Percentiles rank a stretch among this genome's conserved stretches.
phyloP scores from a whole-genome alignment of 2,888 invertebrate species.

The Thelaira solivaga region DNA sequence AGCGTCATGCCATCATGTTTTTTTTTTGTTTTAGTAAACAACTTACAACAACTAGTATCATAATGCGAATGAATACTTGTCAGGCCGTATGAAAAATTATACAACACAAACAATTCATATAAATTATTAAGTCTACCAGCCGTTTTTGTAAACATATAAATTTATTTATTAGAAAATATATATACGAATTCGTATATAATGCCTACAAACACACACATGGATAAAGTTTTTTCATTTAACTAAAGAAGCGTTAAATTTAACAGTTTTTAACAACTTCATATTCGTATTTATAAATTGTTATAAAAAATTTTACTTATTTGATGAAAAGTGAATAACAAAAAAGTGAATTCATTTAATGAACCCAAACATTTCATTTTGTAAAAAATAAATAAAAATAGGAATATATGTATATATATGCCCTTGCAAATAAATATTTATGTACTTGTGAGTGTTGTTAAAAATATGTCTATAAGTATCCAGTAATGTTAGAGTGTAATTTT shows the following conservation, averaged over 20 bases:
- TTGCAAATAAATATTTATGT: no score
- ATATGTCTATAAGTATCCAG: no score
- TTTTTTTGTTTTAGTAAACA: no score
- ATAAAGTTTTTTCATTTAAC: not conserved
- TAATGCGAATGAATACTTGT: constrained; percentile 39
- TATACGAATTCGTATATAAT: not conserved
- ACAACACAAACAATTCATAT: constrained; percentile 26
- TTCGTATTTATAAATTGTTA: not conserved
- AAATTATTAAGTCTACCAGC: constrained; percentile 48
- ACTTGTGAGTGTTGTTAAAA: no score
- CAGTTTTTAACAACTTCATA: constrained; percentile 10
- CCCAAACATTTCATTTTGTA: no score
- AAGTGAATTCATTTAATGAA: no score
- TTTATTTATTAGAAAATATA: constrained; percentile 13
- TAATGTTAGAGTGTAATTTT: no score
- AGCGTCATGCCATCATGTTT: constrained; percentile 12
- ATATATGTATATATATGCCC: no score
- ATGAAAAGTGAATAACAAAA: no score
- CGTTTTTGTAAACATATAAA: constrained; percentile 35
- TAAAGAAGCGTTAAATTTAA: constrained; percentile 30
- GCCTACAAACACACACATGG: not conserved
- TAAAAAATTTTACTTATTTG: no score
- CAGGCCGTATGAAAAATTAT: constrained; percentile 35
- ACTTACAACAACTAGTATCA: constrained; percentile 1
- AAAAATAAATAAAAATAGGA: no score